Base-by-base conservation (phyloP, 2,888 invertebrate genomes). In the Saturnia pavonia region DNA sequence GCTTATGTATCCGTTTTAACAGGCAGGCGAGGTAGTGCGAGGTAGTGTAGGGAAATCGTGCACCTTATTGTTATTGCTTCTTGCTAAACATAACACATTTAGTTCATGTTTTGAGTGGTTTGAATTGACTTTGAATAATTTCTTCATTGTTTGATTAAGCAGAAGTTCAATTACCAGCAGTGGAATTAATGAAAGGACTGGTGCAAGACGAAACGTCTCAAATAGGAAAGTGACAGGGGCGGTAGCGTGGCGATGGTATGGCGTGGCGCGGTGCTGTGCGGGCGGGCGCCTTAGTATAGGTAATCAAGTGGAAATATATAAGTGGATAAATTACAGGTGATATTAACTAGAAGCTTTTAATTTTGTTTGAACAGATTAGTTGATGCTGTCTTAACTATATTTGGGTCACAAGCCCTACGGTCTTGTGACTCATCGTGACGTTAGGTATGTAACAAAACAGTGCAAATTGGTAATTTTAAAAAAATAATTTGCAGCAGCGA, bases 331-430 rank as follows among this genome's bases (percentile, higher is more conserved):
- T 22, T 54, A 22, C 22, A 22, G 54, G 54, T 9, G 54, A 54
- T 54, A 22, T 51, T 54, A 54, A 54, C 9, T 54, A n/a, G 54
- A 54, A 51, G 51, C 51, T 19, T 51, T n/a, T 51, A 51, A 54
- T 54, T 8, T 22, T 54, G 54, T 54, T 54, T 54, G 54, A 54
- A 54, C 22, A 54, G 54, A 54, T 54, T 54, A 54, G 54, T 54
- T 22, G 54, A 11, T 1, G 22, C 22, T 19, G 54, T 54, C 54
- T 54, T n/a, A 22, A 54, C 54, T 19, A 1, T 7, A 16, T 19
- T 12, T 4, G 48, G 48, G 48, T n/a, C n/a, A n/a, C 48, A 19
- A 51, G 48, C 48, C 16, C 19, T 51, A 14, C n/a, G n/a, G n/a
- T 19, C 51, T 51, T 51, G n/a, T n/a, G n/a, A n/a, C n/a, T n/a